phyloP scores from a whole-genome alignment of 2,888 invertebrate genomes.

The Drosophila robusta region DNA sequence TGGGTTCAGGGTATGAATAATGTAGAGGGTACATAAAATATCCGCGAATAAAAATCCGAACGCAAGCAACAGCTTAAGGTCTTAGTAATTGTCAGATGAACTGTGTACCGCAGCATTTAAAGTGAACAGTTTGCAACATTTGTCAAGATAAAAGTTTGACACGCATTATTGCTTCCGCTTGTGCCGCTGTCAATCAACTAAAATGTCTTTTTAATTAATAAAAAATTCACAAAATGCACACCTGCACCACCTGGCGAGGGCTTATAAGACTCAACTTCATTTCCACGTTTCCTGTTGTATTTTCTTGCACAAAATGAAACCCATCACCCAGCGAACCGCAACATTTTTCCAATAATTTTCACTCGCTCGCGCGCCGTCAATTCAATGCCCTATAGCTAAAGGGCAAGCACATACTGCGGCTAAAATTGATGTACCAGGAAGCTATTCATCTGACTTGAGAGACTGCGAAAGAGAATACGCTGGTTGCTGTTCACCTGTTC shows the following conservation, averaged over 20 bases:
- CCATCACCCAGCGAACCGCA: constrained; percentile 17
- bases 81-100: neutral
- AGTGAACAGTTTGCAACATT: constrained; percentile 21
- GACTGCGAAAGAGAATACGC: neutral
- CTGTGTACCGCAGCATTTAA: neutral
- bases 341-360: constrained; percentile 28
- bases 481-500: neutral
- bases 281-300: constrained; percentile 6
- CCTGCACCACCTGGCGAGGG: constrained; percentile 26
- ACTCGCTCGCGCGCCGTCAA: neutral
- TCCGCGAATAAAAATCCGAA: neutral
- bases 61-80: neutral
- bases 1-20: too few species aligned
- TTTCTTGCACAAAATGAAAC: neutral
- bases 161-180: constrained; percentile 2
- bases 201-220: constrained; percentile 43
- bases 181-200: constrained; percentile 46
- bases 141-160: constrained; percentile 23
- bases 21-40: neutral
- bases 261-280: constrained; percentile 17
- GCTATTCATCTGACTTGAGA: neutral
- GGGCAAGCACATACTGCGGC: neutral
- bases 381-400: neutral
- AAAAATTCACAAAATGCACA: constrained; percentile 17
- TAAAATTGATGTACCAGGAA: neutral